A percentile compares a stretch with the other conserved stretches of the same genome.
Conservation (phyloP, 2,113 vertebrate species). For the Anseranas semipalmata region DNA sequence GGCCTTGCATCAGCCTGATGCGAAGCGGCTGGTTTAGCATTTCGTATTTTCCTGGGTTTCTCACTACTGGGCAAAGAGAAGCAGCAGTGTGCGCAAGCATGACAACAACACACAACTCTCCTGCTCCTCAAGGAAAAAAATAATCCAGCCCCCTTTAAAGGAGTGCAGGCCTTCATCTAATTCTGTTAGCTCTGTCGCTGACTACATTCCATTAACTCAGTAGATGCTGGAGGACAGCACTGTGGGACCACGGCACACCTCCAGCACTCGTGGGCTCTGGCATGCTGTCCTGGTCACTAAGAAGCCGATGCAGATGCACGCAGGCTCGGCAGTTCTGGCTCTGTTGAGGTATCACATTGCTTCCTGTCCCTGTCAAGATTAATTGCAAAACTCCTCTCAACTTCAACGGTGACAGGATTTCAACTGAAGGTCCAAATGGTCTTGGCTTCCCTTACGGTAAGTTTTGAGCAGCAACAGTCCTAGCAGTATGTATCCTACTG, state of each 20-base stretch:
- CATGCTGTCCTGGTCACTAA: not conserved
- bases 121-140: not conserved
- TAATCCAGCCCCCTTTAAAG: not conserved
- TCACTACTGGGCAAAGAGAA: not conserved
- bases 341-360: not conserved
- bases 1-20: not conserved
- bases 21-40: not conserved
- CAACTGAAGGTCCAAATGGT: accelerated
- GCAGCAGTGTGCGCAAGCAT: not conserved
- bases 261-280: not conserved
- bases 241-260: not conserved
- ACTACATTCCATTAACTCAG: not conserved
- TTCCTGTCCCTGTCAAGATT: not conserved
- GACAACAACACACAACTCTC: not conserved
- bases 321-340: not conserved
- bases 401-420: not conserved
- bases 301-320: not conserved
- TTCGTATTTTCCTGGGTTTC: not conserved
- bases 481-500: not conserved
- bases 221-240: not conserved
- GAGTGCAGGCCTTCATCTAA: not conserved
- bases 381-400: not conserved
- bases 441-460: not conserved
- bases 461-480: not conserved
- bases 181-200: not conserved